Evolutionary conservation across 2,888 invertebrate genomes (phyloP).

Genomic region (Drosophila borborema): DNA sequence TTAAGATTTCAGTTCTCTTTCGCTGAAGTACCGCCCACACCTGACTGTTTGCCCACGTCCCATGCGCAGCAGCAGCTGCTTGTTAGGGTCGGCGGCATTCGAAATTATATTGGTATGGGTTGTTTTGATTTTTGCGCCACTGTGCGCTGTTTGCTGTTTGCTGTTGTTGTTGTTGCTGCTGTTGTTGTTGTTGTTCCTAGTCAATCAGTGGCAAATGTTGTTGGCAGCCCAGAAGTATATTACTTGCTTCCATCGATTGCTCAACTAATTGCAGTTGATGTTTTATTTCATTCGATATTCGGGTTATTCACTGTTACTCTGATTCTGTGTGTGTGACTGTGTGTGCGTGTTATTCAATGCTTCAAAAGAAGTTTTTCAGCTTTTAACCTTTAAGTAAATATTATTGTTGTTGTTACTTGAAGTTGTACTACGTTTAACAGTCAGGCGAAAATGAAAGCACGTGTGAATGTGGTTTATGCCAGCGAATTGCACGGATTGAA

Average conservation of each 20-base stretch:
- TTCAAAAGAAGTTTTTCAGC: slow-evolving; percentile 26
- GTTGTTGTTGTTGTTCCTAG: slow-evolving; percentile 35
- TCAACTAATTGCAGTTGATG: slow-evolving; percentile 72
- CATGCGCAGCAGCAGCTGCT: neutral
- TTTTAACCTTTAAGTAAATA: slow-evolving; percentile 34
- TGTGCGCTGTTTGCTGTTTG: slow-evolving; percentile 19
- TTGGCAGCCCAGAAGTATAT: slow-evolving; percentile 64
- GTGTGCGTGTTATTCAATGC: slow-evolving; percentile 3
- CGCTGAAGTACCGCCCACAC: slow-evolving; percentile 57
- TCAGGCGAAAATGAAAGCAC: slow-evolving; percentile 18
- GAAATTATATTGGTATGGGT: slow-evolving; percentile 23
- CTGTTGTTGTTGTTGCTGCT: slow-evolving; percentile 31
- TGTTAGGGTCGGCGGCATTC: slow-evolving; percentile 34
- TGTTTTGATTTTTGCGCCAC: slow-evolving; percentile 45
- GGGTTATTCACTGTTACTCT: neutral
- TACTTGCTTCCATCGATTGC: slow-evolving; percentile 59
- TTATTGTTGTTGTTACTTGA: slow-evolving; percentile 16
- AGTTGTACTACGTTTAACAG: slow-evolving; percentile 4
- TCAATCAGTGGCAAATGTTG: slow-evolving; percentile 63
- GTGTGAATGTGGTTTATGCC: slow-evolving; percentile 16
- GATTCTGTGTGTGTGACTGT: neutral
- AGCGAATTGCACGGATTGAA: slow-evolving; percentile 8
- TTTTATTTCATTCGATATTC: slow-evolving; percentile 49
- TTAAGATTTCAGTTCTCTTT: slow-evolving; percentile 79
- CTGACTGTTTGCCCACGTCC: slow-evolving; percentile 12